A percentile compares a stretch with the other conserved stretches of the same genome.
Evolutionary conservation across 2,113 vertebrate species (phyloP).

Genomic region (Cyanistes caeruleus): DNA sequence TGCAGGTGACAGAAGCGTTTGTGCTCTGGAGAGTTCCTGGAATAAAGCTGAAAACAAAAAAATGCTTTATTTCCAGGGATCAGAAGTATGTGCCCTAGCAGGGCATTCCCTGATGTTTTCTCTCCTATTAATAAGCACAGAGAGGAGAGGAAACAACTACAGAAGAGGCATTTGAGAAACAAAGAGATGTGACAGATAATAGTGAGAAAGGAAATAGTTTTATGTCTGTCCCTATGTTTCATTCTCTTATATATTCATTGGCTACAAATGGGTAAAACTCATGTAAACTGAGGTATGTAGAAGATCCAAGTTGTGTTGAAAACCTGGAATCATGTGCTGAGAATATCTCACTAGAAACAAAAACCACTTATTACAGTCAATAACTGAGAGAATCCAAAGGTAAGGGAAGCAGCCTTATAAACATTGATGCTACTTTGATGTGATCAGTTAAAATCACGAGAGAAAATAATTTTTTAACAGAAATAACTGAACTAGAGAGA

Average conservation of each 20-base stretch:
- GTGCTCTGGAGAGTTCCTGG: not conserved
- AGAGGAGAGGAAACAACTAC: not conserved
- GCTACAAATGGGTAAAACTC: not conserved
- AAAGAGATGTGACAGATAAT: not conserved
- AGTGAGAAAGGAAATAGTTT: not conserved
- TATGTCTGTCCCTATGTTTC: not conserved
- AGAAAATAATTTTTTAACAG: not conserved
- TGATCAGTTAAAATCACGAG: not conserved
- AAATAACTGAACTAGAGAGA: not conserved
- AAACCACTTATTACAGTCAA: not conserved
- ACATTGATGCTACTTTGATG: not conserved
- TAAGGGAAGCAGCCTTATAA: not conserved
- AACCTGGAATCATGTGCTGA: not conserved
- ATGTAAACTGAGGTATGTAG: not conserved
- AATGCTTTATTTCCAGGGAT: not conserved
- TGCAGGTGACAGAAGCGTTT: not conserved
- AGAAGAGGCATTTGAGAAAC: not conserved
- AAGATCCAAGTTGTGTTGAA: not conserved
- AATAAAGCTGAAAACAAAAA: not conserved
- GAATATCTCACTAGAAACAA: not conserved
- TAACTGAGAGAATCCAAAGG: not conserved
- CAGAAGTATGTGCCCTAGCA: not conserved
- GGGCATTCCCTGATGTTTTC: not conserved
- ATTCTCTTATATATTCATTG: not conserved
- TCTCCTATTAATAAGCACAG: not conserved